Conservation (phyloP, 1,140 invertebrate genomes). For the Drosophila melanica region DNA sequence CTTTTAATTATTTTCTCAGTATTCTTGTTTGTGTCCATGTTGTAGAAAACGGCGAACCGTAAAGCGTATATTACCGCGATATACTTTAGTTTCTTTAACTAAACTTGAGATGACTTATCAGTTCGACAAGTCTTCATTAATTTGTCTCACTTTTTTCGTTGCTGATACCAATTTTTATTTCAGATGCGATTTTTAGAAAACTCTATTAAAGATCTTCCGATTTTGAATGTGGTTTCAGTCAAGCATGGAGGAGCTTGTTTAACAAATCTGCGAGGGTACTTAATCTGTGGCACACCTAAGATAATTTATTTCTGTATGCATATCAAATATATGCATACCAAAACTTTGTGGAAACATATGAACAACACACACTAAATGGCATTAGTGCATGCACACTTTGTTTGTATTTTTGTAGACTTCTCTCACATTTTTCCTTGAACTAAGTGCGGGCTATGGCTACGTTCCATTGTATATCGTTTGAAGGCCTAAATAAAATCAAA, state of each 20-base stretch:
- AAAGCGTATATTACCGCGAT: no score
- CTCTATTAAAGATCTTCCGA: background rate
- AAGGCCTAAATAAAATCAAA: constrained; percentile 53
- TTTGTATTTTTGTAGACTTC: constrained; percentile 13
- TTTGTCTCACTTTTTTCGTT: no score
- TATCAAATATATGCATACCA: background rate
- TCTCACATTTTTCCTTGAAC: constrained; percentile 29
- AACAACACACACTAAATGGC: background rate
- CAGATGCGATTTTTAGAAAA: no score
- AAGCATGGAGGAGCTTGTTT: background rate
- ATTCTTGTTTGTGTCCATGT: no score
- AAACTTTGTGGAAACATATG: background rate
- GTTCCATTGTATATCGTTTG: constrained; percentile 71
- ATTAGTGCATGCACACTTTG: constrained; percentile 8
- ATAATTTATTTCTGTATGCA: background rate
- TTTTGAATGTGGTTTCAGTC: background rate
- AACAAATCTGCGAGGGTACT: constrained; percentile 6
- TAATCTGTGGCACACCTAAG: constrained; percentile 1
- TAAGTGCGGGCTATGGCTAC: constrained; percentile 1
- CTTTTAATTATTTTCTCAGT: no score
- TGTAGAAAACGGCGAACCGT: no score
- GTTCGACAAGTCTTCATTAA: no score
- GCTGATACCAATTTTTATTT: no score
- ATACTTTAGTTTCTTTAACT: no score
- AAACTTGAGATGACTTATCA: no score